Percentiles rank a stretch among this genome's conserved stretches.
phyloP scores from a whole-genome alignment of 2,113 vertebrate genomes.

The Geococcyx californianus region DNA sequence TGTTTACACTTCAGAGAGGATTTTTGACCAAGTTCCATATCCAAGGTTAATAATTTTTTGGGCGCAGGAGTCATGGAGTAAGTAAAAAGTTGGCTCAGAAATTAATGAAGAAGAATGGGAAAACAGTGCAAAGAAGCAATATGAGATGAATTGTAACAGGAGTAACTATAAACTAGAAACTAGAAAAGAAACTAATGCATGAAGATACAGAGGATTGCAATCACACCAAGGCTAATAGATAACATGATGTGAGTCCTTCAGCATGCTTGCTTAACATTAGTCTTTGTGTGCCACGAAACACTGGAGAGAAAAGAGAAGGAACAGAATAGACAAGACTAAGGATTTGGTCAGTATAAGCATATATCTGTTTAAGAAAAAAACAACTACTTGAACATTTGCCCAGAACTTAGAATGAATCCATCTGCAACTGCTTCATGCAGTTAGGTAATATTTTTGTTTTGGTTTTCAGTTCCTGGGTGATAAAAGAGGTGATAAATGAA shows the following conservation, averaged over 20 bases:
- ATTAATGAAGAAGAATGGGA: conserved; percentile 30
- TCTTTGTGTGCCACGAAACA: neutral
- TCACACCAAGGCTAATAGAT: conserved; percentile 7
- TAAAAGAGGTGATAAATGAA: conserved; percentile 2
- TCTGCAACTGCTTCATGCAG: neutral
- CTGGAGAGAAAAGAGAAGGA: neutral
- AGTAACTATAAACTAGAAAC: conserved; percentile 28
- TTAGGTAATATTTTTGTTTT: conserved; percentile 42
- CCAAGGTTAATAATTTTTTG: neutral
- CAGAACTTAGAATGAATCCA: conserved; percentile 48
- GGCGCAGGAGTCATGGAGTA: neutral
- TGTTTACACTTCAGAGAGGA: conserved; percentile 42
- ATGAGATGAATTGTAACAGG: conserved; percentile 39
- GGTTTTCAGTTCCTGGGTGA: conserved; percentile 4
- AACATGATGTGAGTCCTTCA: neutral
- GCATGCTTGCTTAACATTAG: neutral
- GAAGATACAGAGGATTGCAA: conserved; percentile 13
- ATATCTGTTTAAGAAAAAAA: neutral
- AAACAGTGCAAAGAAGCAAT: conserved; percentile 41
- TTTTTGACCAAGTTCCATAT: conserved; percentile 48
- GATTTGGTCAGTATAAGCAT: neutral
- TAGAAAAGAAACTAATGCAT: neutral
- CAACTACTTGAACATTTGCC: conserved; percentile 42
- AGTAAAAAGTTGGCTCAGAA: conserved; percentile 52
- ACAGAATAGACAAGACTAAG: neutral